These are phyloP conservation scores for Mus caroli DNA, from an alignment of 2,797 vertebrate species.

Conservation along the genomic window DNA sequence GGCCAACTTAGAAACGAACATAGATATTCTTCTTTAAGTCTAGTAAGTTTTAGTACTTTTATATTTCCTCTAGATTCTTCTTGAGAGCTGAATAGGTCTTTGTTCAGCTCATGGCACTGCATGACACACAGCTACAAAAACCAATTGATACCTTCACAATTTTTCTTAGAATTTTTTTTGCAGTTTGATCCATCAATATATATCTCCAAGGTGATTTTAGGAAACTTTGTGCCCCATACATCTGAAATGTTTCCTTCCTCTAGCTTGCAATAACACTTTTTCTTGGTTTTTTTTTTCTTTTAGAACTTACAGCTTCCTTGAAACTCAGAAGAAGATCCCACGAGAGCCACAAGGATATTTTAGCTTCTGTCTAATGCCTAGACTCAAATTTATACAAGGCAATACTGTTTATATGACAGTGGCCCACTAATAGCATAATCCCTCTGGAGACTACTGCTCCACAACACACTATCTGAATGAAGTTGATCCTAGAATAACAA, in stretches of 20 bases:
- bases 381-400: background rate
- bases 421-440: background rate
- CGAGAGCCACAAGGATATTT: background rate
- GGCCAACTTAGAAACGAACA: background rate
- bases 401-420: background rate
- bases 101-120: background rate
- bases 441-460: background rate
- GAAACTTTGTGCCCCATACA: slow-evolving; percentile 1
- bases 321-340: background rate
- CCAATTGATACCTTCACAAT: background rate
- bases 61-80: background rate
- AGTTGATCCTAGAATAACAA: background rate
- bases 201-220: background rate
- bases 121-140: slow-evolving; percentile 9
- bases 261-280: background rate
- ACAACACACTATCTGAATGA: background rate
- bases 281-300: background rate
- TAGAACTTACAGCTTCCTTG: background rate
- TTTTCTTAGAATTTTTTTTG: background rate
- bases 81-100: background rate
- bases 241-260: background rate
- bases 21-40: background rate
- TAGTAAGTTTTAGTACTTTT: slow-evolving; percentile 1
- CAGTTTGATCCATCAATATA: background rate
- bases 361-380: background rate